Evolutionary conservation across 2,888 invertebrate species (phyloP), one percentile per base, ranked within the genome.

Genomic region (Bugula neritina): DNA sequence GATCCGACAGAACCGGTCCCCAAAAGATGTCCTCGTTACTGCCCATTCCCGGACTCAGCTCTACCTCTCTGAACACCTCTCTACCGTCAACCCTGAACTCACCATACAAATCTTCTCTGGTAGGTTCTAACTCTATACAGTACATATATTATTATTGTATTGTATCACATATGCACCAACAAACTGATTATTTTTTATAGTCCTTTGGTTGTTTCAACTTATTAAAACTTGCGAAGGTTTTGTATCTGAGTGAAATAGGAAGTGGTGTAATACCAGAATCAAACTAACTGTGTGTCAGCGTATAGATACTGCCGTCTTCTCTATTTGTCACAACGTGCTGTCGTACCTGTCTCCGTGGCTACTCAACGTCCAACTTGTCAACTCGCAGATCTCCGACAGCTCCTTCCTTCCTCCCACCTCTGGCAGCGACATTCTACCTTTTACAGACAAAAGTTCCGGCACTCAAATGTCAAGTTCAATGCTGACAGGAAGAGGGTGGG

Each of bases 21-120:
- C 94, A 78, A 94, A 94, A 82, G 91, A 92, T 35, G 87, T 94
- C 72, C 87, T 94, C 43, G 75, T 84, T 63, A 77, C 82, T 0
- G 81, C 93, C 0, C 95, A 94, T 86, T 93, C 94, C 81, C 90
- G 94, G 74, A 94, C 94, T 54, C 97, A 97, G 86, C 89, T 92
- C 79, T 93, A 92, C 82, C 88, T 98, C 43, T 95, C 96, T 0
- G 89, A 92, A 57, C 95, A 97, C 82, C 87, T 99, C 79, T 93
- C 98, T 0, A 91, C 93, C 77, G 87, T 96, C 29, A 95, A 98
- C 82, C 96, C 98, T 0, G 97, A 98, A 82, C 88, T 99, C 55
- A 98, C 99, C 34, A 97, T 99, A 95, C 95, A 97, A 0, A 95
- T 99, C 90, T 97, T 98, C 86, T 97, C 97, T 81, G 97, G 96